Conservation (phyloP, 2,113 vertebrate species). For the Aix galericulata region DNA sequence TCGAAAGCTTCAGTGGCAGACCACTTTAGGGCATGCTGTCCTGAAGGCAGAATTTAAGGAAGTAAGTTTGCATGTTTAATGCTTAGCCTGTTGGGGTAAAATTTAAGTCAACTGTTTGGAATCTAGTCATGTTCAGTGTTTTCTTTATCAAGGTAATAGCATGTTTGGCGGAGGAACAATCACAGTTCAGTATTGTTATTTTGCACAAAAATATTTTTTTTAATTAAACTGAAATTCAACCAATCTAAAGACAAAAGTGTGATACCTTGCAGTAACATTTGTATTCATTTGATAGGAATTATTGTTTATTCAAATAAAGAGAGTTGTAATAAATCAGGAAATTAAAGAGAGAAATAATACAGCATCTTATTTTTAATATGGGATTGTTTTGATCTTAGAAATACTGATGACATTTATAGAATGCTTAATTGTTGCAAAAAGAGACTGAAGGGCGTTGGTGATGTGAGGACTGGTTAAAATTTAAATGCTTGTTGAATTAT, state of each 20-base stretch:
- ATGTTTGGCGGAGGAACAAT: neutral
- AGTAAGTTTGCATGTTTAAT: conserved; percentile 56
- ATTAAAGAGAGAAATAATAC: neutral
- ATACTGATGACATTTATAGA: neutral
- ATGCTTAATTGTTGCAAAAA: neutral
- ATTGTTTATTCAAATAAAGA: neutral
- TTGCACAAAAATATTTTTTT: neutral
- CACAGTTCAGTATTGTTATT: neutral
- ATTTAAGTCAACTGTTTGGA: neutral
- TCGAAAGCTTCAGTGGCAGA: conserved; percentile 85
- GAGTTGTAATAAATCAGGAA: neutral
- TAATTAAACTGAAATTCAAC: neutral
- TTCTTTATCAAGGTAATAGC: neutral
- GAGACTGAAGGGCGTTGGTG: neutral
- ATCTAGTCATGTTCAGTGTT: neutral
- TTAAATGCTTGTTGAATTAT: conserved; percentile 29
- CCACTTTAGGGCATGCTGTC: conserved; percentile 82
- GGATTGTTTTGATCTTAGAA: neutral
- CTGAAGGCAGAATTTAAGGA: conserved; percentile 83
- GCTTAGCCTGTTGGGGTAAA: neutral
- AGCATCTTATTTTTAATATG: neutral
- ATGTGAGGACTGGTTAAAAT: conserved; percentile 29
- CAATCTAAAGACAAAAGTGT: neutral
- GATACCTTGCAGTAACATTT: neutral
- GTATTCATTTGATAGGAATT: neutral